These are phyloP conservation scores for Gallinago media DNA, from an alignment of 2,113 vertebrate species.

Conservation along the genomic window DNA sequence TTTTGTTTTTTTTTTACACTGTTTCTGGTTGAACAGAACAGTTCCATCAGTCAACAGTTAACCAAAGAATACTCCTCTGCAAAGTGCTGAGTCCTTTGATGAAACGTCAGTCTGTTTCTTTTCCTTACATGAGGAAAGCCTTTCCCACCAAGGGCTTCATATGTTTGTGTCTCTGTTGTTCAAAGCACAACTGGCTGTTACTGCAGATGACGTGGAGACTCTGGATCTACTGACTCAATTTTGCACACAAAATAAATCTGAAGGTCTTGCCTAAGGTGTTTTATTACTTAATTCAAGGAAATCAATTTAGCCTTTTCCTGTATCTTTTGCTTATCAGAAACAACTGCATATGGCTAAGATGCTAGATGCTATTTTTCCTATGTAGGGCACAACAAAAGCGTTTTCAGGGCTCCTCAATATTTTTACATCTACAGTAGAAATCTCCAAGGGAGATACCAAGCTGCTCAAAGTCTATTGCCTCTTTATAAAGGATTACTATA, in stretches of 20 bases:
- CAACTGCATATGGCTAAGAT: background rate
- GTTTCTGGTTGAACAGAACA: background rate
- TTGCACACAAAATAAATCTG: background rate
- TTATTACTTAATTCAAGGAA: background rate
- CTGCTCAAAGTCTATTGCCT: background rate
- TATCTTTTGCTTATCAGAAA: background rate
- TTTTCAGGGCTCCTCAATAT: background rate
- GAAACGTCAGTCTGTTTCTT: background rate
- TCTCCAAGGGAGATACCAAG: background rate
- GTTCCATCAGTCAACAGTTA: background rate
- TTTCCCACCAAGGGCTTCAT: background rate
- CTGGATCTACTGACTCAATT: background rate
- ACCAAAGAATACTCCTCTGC: background rate
- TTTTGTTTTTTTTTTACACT: background rate
- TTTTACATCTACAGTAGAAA: background rate
- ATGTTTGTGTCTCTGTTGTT: background rate
- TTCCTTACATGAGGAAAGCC: background rate
- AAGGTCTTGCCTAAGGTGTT: background rate
- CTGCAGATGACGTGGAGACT: background rate
- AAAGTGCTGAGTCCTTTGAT: background rate
- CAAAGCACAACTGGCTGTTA: background rate
- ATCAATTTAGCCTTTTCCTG: background rate
- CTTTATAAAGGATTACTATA: background rate
- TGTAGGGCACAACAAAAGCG: background rate
- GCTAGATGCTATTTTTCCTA: background rate